Conservation (phyloP, 2,797 vertebrate species). For the Hoplostethus atlanticus region DNA sequence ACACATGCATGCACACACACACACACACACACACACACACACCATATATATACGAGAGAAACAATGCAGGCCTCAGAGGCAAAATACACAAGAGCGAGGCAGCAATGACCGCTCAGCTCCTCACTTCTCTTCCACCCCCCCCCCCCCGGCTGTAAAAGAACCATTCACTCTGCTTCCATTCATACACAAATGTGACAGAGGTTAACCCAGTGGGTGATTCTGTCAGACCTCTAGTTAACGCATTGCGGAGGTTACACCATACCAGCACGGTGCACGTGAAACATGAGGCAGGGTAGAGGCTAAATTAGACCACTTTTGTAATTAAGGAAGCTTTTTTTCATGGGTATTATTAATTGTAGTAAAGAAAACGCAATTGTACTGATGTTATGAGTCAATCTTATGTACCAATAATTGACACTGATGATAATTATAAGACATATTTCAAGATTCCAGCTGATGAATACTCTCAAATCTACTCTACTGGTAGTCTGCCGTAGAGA, state of each 20-base stretch:
- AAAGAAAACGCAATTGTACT: too few species aligned
- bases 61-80: conserved; percentile 30
- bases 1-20: conserved; percentile 14
- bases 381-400: too few species aligned
- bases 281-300: neutral
- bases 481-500: too few species aligned
- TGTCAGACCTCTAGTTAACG: conserved; percentile 61
- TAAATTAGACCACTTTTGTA: neutral
- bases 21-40: conserved; percentile 18
- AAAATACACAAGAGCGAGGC: conserved; percentile 38
- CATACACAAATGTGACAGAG: conserved; percentile 82
- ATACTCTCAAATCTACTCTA: too few species aligned
- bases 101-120: conserved; percentile 15
- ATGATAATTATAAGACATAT: too few species aligned
- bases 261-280: conserved; percentile 9
- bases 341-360: neutral
- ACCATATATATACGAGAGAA: conserved; percentile 12
- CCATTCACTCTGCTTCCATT: conserved; percentile 80
- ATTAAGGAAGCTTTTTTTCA: neutral
- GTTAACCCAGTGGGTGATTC: conserved; percentile 67
- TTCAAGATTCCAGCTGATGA: too few species aligned
- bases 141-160: conserved; percentile 63
- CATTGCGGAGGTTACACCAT: conserved; percentile 31
- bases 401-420: too few species aligned
- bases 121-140: conserved; percentile 6